phyloP scores from a whole-genome alignment of 1,140 invertebrate genomes.

The Vanessa atalanta region DNA sequence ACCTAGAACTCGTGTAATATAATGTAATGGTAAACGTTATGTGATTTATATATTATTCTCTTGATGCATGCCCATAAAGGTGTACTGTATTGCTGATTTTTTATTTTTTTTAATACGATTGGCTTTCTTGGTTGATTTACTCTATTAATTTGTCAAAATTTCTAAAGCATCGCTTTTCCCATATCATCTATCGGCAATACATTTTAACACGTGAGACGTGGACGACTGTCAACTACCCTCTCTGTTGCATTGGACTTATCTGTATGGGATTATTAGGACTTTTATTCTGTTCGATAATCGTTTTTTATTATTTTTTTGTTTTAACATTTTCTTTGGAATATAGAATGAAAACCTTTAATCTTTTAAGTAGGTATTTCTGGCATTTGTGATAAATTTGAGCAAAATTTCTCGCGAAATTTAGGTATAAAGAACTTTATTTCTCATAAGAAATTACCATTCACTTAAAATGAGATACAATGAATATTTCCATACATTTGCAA shows the following conservation, averaged over 20 bases:
- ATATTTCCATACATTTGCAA: too few relatives aligned
- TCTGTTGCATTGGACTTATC: conserved; percentile 2
- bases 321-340: too few relatives aligned
- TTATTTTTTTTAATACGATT: conserved; percentile 53
- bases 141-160: conserved; percentile 52
- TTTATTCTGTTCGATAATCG: neutral
- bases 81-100: conserved; percentile 64
- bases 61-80: conserved; percentile 33
- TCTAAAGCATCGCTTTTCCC: conserved; percentile 52
- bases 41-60: conserved; percentile 18
- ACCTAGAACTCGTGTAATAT: neutral
- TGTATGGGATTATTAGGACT: neutral
- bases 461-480: too few relatives aligned
- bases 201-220: conserved; percentile 41
- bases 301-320: neutral
- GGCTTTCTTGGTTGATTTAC: conserved; percentile 51
- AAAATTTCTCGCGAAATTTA: too few relatives aligned
- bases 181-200: conserved; percentile 57
- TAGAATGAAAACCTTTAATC: too few relatives aligned
- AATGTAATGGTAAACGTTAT: neutral
- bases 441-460: too few relatives aligned
- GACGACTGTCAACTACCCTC: conserved; percentile 27
- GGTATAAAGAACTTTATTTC: too few relatives aligned
- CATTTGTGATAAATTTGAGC: too few relatives aligned
- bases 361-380: too few relatives aligned